A percentile compares a stretch with the other conserved stretches of the same genome.
Conservation (phyloP, 2,113 vertebrate genomes). For the Ornithorhynchus anatinus region DNA sequence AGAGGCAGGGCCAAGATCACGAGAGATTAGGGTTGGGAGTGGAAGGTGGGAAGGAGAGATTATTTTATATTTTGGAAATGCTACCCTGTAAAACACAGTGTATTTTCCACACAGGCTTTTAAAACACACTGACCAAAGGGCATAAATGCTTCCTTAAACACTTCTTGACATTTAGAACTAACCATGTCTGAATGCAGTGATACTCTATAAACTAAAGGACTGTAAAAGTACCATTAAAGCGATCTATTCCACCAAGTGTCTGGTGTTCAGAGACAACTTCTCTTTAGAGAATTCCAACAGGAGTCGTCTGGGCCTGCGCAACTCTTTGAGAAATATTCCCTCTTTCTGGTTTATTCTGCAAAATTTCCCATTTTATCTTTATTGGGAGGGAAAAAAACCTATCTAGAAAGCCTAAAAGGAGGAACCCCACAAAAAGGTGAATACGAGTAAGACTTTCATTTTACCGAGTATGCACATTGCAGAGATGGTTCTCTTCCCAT, state of each 20-base stretch:
- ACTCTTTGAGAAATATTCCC: constrained; percentile 49
- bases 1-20: constrained; percentile 59
- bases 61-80: constrained; percentile 21
- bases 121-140: constrained; percentile 19
- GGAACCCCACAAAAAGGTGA: too few species aligned
- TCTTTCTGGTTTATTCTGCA: constrained; percentile 58
- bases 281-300: constrained; percentile 51
- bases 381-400: constrained; percentile 1
- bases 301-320: constrained; percentile 64
- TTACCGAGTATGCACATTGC: too few species aligned
- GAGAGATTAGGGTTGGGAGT: constrained; percentile 56
- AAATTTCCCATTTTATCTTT: constrained; percentile 49
- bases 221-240: constrained; percentile 53
- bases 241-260: constrained; percentile 58
- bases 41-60: constrained; percentile 54
- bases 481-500: constrained; percentile 19
- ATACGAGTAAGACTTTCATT: too few species aligned
- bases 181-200: constrained; percentile 50
- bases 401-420: constrained; percentile 26
- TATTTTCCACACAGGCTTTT: not conserved
- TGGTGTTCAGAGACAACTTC: constrained; percentile 25
- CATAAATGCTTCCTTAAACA: constrained; percentile 45
- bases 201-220: constrained; percentile 53
- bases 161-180: constrained; percentile 51
- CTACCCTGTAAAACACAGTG: constrained; percentile 44